Conservation (phyloP, 2,113 vertebrate genomes). For the Cisticola juncidis region DNA sequence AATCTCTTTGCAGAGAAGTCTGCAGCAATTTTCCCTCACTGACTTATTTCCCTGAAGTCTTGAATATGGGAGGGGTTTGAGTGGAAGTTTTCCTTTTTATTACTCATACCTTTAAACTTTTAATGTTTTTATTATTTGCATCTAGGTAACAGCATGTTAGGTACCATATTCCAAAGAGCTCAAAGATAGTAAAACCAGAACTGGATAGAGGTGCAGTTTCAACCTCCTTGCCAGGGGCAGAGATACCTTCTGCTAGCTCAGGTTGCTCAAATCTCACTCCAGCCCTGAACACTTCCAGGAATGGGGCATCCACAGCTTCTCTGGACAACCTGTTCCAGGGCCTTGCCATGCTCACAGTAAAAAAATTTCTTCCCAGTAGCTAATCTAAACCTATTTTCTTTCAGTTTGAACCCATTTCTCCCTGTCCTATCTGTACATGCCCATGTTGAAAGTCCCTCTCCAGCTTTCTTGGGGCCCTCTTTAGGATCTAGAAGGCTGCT, state of each 20-base stretch:
- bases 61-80: not conserved
- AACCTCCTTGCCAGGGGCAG: not conserved
- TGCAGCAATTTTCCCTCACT: not conserved
- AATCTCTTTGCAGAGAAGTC: not conserved
- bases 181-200: not conserved
- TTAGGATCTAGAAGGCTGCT: not conserved
- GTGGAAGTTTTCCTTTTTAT: not conserved
- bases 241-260: not conserved
- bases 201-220: not conserved
- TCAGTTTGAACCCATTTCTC: not conserved
- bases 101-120: not conserved
- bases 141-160: not conserved
- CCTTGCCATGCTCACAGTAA: not conserved
- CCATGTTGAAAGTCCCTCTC: fast-evolving
- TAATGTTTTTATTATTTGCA: not conserved
- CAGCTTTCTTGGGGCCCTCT: not conserved
- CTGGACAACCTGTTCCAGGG: not conserved
- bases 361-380: not conserved
- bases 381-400: not conserved
- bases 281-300: not conserved
- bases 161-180: not conserved
- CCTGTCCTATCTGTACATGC: not conserved
- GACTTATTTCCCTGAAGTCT: not conserved
- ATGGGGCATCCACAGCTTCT: not conserved
- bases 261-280: not conserved